phyloP scores from a whole-genome alignment of 2,888 invertebrate species.

The Eilema sororculum region DNA sequence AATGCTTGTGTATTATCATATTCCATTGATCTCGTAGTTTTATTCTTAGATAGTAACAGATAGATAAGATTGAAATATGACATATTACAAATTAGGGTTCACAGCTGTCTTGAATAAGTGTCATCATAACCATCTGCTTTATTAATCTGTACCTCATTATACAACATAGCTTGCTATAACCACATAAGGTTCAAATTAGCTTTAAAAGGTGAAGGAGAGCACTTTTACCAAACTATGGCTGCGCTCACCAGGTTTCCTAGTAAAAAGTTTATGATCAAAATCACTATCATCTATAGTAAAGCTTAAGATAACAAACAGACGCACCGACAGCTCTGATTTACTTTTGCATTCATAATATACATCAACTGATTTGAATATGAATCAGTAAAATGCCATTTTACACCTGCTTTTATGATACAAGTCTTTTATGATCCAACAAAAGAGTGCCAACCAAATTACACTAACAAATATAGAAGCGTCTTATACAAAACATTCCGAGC shows the following conservation, averaged over 20 bases:
- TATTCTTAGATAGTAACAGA: conserved; percentile 19
- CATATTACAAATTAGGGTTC: conserved; percentile 48
- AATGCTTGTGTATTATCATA: conserved; percentile 15
- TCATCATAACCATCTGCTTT: conserved; percentile 10
- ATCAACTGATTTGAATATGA: background rate
- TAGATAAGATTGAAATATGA: conserved; percentile 18
- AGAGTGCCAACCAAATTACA: too few relatives aligned
- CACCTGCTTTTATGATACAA: background rate
- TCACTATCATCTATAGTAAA: too few relatives aligned
- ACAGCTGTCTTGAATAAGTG: background rate
- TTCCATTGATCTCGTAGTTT: conserved; percentile 25
- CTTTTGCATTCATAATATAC: too few relatives aligned
- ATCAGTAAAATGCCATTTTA: background rate
- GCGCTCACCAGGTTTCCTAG: background rate
- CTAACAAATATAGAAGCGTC: background rate
- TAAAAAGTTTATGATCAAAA: too few relatives aligned
- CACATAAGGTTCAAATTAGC: background rate
- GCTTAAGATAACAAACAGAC: too few relatives aligned
- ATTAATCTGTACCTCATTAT: background rate
- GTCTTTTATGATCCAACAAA: background rate
- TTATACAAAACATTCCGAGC: too few relatives aligned
- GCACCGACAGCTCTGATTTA: too few relatives aligned
- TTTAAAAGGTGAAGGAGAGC: background rate
- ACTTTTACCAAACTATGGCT: background rate
- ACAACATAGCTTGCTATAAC: background rate